Evolutionary conservation across 2,113 vertebrate genomes (phyloP), one percentile per base, ranked within the genome.

Genomic region (Phycodurus eques): DNA sequence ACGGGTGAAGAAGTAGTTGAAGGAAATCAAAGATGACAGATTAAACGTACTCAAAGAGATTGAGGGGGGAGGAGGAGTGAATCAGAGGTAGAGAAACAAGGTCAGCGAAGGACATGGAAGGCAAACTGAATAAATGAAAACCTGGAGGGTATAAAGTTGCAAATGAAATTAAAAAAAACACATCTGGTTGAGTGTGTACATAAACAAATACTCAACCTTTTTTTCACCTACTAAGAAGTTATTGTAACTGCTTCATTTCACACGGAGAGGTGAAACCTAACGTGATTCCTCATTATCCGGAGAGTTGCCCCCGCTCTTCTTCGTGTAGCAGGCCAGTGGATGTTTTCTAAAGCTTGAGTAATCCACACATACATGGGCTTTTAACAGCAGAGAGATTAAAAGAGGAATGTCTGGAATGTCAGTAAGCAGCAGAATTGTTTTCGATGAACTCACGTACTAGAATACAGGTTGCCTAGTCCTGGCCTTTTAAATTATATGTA

Each of bases 321-420:
- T 35, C 78, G 70, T 65, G 56, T 61, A 77, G 75, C 53, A 77
- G 73, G 75, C 47, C 68, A 19, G 49, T 66, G 77, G 73, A 72
- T 80, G 76, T 80, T 87, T 85, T 72, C 61, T 68, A 65, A 76
- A 65, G 68, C 65, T 35, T 17, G 73, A 46, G 72, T 88, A 81
- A 86, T 85, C 78, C 83, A 84, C 84, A 77, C 79, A 79, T 35
- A 78, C 64, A 64, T 65, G 49, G 74, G 71, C 74, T 74, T 74
- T 83, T 83, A 90, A 88, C 74, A 61, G 75, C 74, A 75, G 71
- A 84, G 83, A 91, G 64, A 66, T 66, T 85, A 80, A 83, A 72
- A 77, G 68, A 57, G 84, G 74, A 86, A 85, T 84, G 83, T 68
- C 3, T 15, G 61, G 63, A 63, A 74, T 73, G 78, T 80, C 67